Percentiles rank a stretch among this genome's conserved stretches.
Evolutionary conservation across 2,888 invertebrate species (phyloP).

Genomic region (Platycheirus rosarum): DNA sequence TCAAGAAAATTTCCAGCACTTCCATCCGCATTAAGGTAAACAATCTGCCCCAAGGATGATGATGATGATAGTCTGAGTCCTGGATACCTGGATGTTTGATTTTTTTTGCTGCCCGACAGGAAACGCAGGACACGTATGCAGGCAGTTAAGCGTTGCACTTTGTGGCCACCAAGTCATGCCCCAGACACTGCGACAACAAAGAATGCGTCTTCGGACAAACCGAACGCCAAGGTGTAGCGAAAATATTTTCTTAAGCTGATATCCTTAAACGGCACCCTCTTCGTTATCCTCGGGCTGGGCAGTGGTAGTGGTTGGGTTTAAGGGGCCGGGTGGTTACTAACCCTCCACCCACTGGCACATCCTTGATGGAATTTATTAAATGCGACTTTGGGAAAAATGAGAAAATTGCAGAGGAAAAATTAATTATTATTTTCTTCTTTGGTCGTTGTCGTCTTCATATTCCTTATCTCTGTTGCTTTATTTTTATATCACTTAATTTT

Average conservation of each 20-base stretch:
- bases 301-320: neutral
- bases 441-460: constrained; percentile 38
- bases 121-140: constrained; percentile 56
- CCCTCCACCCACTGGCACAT: no score
- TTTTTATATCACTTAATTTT: constrained; percentile 71
- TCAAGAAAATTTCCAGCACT: constrained; percentile 59
- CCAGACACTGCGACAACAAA: constrained; percentile 53
- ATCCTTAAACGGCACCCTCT: constrained; percentile 56
- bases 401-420: constrained; percentile 74
- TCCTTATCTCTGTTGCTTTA: constrained; percentile 33
- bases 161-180: constrained; percentile 41
- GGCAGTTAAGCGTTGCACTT: constrained; percentile 65
- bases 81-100: constrained; percentile 32
- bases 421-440: constrained; percentile 69
- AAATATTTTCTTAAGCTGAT: constrained; percentile 72
- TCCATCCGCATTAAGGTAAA: constrained; percentile 49
- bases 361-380: constrained; percentile 68
- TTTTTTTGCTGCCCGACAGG: constrained; percentile 5
- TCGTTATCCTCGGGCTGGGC: constrained; percentile 27
- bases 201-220: constrained; percentile 64
- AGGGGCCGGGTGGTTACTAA: no score
- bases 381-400: constrained; percentile 73
- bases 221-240: constrained; percentile 70
- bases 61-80: constrained; percentile 35
- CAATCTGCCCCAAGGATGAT: constrained; percentile 63